These are phyloP conservation scores for Anodontia alba DNA, from an alignment of 2,888 invertebrate genomes.

Conservation along the genomic window DNA sequence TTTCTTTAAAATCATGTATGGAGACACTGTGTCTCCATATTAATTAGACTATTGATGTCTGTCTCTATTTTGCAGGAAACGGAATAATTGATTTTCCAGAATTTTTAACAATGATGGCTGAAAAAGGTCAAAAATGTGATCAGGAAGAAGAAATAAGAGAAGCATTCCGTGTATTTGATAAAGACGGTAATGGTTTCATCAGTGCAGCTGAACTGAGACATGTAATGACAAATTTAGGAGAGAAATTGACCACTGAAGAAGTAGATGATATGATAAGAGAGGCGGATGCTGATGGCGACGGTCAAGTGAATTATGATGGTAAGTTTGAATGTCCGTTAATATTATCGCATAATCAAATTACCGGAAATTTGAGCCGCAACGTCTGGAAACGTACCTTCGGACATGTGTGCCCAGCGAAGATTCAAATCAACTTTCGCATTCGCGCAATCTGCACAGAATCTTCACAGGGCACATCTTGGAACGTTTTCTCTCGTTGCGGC, in stretches of 20 bases:
- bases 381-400: too few species aligned
- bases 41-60: too few species aligned
- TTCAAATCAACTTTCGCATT: too few species aligned
- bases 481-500: too few species aligned
- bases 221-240: constrained; percentile 82
- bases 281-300: constrained; percentile 99
- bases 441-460: too few species aligned
- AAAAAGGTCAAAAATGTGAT: constrained; percentile 99
- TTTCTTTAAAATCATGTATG: too few species aligned
- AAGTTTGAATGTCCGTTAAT: too few species aligned
- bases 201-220: constrained; percentile 18
- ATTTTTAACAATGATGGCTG: constrained; percentile 99
- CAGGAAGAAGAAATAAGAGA: constrained; percentile 87
- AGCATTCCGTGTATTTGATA: constrained; percentile 17
- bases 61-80: constrained; percentile 89
- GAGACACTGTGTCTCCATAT: too few species aligned
- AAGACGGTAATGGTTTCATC: constrained; percentile 18
- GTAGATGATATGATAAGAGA: constrained; percentile 99
- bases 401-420: too few species aligned
- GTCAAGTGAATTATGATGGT: constrained; percentile 83
- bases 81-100: constrained; percentile 99
- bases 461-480: too few species aligned
- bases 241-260: constrained; percentile 87
- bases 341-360: too few species aligned
- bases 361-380: too few species aligned